Evolutionary conservation across 2,888 invertebrate species (phyloP), one percentile per base, ranked within the genome.

Genomic region (Carabus problematicus): DNA sequence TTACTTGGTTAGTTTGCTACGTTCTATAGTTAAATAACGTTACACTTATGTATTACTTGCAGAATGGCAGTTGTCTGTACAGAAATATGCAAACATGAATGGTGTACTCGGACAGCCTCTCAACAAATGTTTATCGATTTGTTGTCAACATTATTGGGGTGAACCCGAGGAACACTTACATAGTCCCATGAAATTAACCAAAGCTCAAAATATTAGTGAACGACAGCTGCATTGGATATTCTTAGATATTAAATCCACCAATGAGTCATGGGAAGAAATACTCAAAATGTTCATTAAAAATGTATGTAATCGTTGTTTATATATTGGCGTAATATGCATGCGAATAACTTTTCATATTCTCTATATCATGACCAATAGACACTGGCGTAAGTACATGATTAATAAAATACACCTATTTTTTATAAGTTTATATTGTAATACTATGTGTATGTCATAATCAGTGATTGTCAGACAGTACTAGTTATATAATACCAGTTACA

Each of bases 141-240:
- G 83, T 47, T 87, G 87, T 72, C 76, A 81, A 9, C 77, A 84
- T 49, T 84, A 86, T 72, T 88, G 87, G 85, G 79, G 82, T 70
- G 83, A 85, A 49, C 81, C 85, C 0, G 85, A 85, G 4, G 85
- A 84, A 42, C 84, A 84, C 52, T 80, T 83, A 70, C 82, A 83
- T 78, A 86, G 87, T 0, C 88, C 88, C 0, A 78, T 83, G 58
- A 84, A 84, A 0, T 76, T 89, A 0, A 84, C 83, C 67, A 85
- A 85, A 70, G 79, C 86, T 63, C 88, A 88, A 75, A 82, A 85
- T 84, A 84, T 84, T 42, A 62, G 45, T n/a, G 64, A 69, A 0
- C 81, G 87, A 1, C 90, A 91, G 71, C 90, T 88, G 74, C 90
- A 91, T 73, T 91, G 90, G 88, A 87, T 89, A 0, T 89, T 88